These are phyloP conservation scores for Paguma larvata DNA, from an alignment of 2,797 vertebrate genomes.

Conservation along the genomic window DNA sequence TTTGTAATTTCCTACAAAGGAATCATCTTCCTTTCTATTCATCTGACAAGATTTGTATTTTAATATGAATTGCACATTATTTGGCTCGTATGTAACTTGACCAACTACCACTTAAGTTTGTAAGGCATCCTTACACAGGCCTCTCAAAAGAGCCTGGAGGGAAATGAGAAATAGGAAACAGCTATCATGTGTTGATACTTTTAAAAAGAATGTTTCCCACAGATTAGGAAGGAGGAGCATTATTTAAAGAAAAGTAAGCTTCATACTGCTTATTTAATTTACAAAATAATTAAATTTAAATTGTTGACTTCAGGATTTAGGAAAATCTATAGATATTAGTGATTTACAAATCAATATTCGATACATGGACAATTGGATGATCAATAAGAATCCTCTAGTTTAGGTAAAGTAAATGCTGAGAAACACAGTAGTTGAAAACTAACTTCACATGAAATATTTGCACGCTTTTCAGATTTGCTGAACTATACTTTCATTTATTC, in stretches of 20 bases:
- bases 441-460: neutral
- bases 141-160: neutral
- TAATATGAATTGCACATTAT: neutral
- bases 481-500: neutral
- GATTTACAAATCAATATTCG: neutral
- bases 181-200: neutral
- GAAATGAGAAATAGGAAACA: neutral
- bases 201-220: neutral
- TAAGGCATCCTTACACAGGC: neutral
- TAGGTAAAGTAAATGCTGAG: neutral
- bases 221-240: neutral
- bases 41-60: neutral
- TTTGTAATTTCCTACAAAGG: neutral
- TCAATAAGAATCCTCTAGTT: neutral
- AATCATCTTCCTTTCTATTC: neutral
- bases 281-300: constrained; percentile 30
- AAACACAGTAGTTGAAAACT: neutral
- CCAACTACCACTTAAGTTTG: no score
- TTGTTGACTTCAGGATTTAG: neutral
- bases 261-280: neutral
- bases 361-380: neutral
- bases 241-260: neutral
- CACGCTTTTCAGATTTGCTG: neutral
- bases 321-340: neutral
- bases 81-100: neutral